These are phyloP conservation scores for Hippocampus zosterae DNA, from an alignment of 2,113 vertebrate species.

Conservation along the genomic window DNA sequence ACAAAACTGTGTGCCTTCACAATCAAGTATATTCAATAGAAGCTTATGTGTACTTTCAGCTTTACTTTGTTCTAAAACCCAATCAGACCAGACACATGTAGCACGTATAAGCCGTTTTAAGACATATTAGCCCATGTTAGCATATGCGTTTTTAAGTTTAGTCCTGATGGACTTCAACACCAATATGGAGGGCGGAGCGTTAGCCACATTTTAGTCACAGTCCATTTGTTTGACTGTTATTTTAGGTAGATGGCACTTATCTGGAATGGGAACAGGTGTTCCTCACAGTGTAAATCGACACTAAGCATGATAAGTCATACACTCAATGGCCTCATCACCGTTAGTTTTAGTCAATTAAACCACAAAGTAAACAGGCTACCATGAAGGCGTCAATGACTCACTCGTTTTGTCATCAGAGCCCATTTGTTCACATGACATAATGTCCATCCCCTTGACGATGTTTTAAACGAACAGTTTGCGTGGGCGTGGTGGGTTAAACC, in stretches of 20 bases:
- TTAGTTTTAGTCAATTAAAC: not conserved
- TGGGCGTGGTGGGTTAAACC: constrained; percentile 49
- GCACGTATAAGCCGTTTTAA: not conserved
- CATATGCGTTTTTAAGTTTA: not conserved
- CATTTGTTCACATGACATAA: constrained; percentile 20
- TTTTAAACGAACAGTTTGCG: constrained; percentile 16
- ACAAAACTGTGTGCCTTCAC: not conserved
- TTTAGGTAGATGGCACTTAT: not conserved
- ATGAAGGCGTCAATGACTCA: constrained; percentile 40
- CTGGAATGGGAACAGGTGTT: not conserved
- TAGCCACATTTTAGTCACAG: not conserved
- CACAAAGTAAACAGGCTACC: constrained; percentile 30
- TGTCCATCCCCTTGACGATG: constrained; percentile 14
- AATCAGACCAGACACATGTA: not conserved
- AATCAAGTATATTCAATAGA: not conserved
- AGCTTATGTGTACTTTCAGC: not conserved
- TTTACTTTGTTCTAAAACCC: not conserved
- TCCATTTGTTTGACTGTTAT: not conserved
- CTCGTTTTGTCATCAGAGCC: constrained; percentile 16
- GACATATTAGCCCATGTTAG: not conserved
- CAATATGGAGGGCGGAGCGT: not conserved
- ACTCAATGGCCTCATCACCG: constrained; percentile 43
- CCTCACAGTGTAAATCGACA: not conserved
- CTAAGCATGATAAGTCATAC: constrained; percentile 50
- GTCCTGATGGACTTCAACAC: too few species aligned